These are phyloP conservation scores for Noctuana brunneofusca DNA, from an alignment of 2,888 invertebrate genomes.

Conservation along the genomic window DNA sequence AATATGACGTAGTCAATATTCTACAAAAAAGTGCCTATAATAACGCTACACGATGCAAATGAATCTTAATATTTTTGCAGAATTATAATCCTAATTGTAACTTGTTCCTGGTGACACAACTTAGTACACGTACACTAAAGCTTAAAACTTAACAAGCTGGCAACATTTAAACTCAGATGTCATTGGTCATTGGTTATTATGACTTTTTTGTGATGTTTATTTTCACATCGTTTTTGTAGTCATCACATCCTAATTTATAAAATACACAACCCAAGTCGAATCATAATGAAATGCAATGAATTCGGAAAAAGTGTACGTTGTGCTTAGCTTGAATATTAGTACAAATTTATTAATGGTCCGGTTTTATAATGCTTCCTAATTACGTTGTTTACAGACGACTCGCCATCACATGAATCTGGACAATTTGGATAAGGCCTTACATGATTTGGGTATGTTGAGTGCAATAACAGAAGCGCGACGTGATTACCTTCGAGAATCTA, in stretches of 20 bases:
- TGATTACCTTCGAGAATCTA: slow-evolving; percentile 81
- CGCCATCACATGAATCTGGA: slow-evolving; percentile 75
- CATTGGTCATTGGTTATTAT: slow-evolving; percentile 56
- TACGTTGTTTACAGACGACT: slow-evolving; percentile 72
- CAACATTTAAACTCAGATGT: slow-evolving; percentile 36
- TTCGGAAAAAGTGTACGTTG: slow-evolving; percentile 62
- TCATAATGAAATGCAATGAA: slow-evolving; percentile 74
- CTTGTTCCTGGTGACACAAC: neutral
- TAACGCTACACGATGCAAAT: no score
- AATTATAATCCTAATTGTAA: no score
- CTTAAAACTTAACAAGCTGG: slow-evolving; percentile 8
- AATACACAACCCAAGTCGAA: slow-evolving; percentile 50
- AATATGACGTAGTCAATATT: neutral
- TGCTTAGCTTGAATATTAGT: slow-evolving; percentile 35
- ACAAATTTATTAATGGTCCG: neutral
- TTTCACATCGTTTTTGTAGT: slow-evolving; percentile 63
- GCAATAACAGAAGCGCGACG: slow-evolving; percentile 82
- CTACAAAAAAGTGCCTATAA: neutral
- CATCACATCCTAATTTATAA: slow-evolving; percentile 53
- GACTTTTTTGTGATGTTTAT: slow-evolving; percentile 81
- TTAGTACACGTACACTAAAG: neutral
- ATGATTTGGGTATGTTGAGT: slow-evolving; percentile 84
- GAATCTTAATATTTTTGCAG: no score
- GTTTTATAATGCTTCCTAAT: slow-evolving; percentile 36
- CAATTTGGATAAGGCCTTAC: slow-evolving; percentile 83